These are phyloP conservation scores for Crotalus horridus DNA, from an alignment of 2,113 vertebrate genomes.

Conservation along the genomic window DNA sequence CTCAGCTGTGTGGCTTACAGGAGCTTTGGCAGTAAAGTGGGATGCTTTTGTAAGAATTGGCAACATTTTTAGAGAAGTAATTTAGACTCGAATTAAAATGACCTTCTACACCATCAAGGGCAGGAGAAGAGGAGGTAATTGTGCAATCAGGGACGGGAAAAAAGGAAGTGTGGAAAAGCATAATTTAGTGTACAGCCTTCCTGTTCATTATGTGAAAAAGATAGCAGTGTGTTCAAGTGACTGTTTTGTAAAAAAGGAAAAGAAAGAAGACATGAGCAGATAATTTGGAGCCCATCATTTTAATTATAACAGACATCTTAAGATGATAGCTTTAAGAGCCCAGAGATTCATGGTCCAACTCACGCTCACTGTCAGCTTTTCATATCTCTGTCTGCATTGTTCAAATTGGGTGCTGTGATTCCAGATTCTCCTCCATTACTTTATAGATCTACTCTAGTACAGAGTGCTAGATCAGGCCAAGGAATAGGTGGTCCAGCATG, in stretches of 20 bases:
- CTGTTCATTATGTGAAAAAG: slow-evolving; percentile 28
- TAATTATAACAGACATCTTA: not conserved
- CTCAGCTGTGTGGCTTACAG: slow-evolving; percentile 38
- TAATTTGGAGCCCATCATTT: not conserved
- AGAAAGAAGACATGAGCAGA: not conserved
- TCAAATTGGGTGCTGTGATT: too few species aligned
- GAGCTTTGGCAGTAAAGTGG: slow-evolving; percentile 29
- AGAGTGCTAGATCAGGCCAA: rapidly evolving
- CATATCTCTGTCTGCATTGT: not conserved
- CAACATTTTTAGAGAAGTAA: slow-evolving; percentile 47
- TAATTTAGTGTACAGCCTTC: not conserved
- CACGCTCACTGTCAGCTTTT: not conserved
- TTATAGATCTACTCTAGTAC: not conserved
- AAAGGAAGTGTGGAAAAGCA: slow-evolving; percentile 14
- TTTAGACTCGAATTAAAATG: slow-evolving; percentile 51
- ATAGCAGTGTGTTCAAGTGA: slow-evolving; percentile 39
- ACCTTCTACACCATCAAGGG: slow-evolving; percentile 42
- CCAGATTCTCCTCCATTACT: not conserved
- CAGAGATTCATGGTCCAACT: not conserved
- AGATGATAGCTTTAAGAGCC: not conserved
- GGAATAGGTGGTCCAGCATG: not conserved
- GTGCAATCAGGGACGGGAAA: not conserved
- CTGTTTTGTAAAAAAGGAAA: not conserved
- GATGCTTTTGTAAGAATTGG: slow-evolving; percentile 52
- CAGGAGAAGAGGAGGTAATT: slow-evolving; percentile 19